These are phyloP conservation scores for Rhingia campestris DNA, from an alignment of 2,888 invertebrate species.

Conservation along the genomic window DNA sequence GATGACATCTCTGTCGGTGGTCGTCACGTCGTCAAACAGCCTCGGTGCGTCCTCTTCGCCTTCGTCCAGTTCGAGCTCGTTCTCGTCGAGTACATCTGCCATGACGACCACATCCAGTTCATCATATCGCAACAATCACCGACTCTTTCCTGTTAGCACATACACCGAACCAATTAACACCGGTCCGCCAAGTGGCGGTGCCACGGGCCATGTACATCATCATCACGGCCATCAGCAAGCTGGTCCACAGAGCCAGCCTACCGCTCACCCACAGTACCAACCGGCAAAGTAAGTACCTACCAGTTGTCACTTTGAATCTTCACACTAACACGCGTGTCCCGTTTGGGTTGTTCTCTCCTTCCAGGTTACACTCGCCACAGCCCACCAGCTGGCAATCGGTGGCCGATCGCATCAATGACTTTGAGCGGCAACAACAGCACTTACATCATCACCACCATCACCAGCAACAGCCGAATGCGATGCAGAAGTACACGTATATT, in stretches of 20 bases:
- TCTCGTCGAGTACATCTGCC: conserved; percentile 64
- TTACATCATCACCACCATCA: conserved; percentile 78
- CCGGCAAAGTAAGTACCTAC: conserved; percentile 70
- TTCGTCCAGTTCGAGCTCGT: conserved; percentile 64
- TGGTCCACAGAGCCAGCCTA: conserved; percentile 35
- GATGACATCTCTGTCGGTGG: conserved; percentile 60
- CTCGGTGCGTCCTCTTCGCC: conserved; percentile 59
- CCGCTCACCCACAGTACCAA: conserved; percentile 64
- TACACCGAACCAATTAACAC: conserved; percentile 85
- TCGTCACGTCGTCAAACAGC: conserved; percentile 58
- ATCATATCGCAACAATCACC: conserved; percentile 82
- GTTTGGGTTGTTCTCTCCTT: conserved; percentile 15
- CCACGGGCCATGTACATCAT: conserved; percentile 57
- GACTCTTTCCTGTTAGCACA: conserved; percentile 88
- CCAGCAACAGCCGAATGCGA: conserved; percentile 75
- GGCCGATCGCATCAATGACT: conserved; percentile 86
- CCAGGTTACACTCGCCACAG: conserved; percentile 75
- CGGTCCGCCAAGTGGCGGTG: conserved; percentile 30
- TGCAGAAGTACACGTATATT: conserved; percentile 86
- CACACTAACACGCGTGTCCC: conserved; percentile 24
- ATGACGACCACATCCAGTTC: conserved; percentile 73
- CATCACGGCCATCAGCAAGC: conserved; percentile 77
- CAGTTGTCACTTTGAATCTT: conserved; percentile 19
- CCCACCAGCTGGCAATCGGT: conserved; percentile 84
- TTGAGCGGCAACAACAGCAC: conserved; percentile 84